Evolutionary conservation across 1,140 invertebrate species (phyloP).

Genomic region (Ruditapes philippinarum): DNA sequence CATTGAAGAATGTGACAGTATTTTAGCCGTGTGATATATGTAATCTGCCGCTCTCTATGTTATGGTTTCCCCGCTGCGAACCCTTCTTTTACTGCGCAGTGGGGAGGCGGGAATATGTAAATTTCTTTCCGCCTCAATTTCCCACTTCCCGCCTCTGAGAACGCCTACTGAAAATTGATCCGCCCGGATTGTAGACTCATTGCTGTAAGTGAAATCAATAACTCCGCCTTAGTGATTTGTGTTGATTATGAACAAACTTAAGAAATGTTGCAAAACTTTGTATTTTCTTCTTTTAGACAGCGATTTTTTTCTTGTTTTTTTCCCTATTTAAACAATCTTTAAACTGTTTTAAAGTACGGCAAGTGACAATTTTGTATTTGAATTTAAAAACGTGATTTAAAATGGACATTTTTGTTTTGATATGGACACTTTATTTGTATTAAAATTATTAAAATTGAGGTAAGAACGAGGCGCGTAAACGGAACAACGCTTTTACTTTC

Average conservation of each 20-base stretch:
- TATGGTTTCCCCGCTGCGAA: constrained; percentile 49
- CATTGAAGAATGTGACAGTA: constrained; percentile 50
- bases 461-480: background rate
- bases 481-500: too few species aligned
- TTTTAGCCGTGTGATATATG: constrained; percentile 59
- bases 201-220: constrained; percentile 28
- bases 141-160: constrained; percentile 3
- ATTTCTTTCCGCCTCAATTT: constrained; percentile 2
- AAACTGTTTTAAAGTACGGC: background rate
- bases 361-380: background rate
- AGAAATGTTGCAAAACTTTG: constrained; percentile 35
- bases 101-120: constrained; percentile 35
- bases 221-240: constrained; percentile 23
- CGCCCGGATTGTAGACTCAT: constrained; percentile 23
- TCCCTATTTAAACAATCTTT: background rate
- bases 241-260: constrained; percentile 9
- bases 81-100: constrained; percentile 28
- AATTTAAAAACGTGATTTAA: background rate
- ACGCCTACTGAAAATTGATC: constrained; percentile 39
- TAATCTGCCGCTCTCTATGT: constrained; percentile 38
- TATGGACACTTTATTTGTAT: background rate
- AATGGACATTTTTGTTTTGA: background rate
- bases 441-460: constrained; percentile 3
- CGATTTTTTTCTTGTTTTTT: constrained; percentile 33
- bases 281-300: constrained; percentile 26